Evolutionary conservation across 2,113 vertebrate species (phyloP).

Genomic region (Gymnogyps californianus): DNA sequence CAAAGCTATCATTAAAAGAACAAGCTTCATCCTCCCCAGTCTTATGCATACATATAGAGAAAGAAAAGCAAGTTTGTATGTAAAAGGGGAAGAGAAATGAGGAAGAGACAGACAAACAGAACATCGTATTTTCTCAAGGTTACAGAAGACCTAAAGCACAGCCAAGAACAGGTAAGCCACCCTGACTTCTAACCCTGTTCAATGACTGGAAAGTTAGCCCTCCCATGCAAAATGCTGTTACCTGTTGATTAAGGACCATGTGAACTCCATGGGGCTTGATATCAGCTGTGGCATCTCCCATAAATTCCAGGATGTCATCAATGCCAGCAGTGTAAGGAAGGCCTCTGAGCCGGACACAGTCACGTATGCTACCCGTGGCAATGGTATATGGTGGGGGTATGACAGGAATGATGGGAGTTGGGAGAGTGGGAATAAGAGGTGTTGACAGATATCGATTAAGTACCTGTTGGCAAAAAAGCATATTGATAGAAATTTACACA

Average conservation of each 20-base stretch:
- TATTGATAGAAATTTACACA: neutral
- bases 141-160: neutral
- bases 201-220: neutral
- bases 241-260: slow-evolving; percentile 98
- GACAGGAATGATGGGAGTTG: slow-evolving; percentile 83
- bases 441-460: slow-evolving; percentile 93
- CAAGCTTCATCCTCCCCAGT: neutral
- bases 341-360: slow-evolving; percentile 90
- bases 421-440: slow-evolving; percentile 88
- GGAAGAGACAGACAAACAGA: neutral
- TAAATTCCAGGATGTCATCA: slow-evolving; percentile 93
- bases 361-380: slow-evolving; percentile 77
- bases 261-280: slow-evolving; percentile 96
- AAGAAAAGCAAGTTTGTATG: neutral
- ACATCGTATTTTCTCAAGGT: neutral
- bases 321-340: slow-evolving; percentile 93
- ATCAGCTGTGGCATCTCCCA: slow-evolving; percentile 89
- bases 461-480: slow-evolving; percentile 73
- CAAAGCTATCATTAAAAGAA: neutral
- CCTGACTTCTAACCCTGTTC: neutral
- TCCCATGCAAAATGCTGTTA: slow-evolving; percentile 27
- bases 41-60: neutral
- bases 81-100: neutral
- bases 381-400: slow-evolving; percentile 84
- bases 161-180: neutral